These are phyloP conservation scores for Cheilosia pagana DNA, from an alignment of 2,888 invertebrate species.

Conservation along the genomic window DNA sequence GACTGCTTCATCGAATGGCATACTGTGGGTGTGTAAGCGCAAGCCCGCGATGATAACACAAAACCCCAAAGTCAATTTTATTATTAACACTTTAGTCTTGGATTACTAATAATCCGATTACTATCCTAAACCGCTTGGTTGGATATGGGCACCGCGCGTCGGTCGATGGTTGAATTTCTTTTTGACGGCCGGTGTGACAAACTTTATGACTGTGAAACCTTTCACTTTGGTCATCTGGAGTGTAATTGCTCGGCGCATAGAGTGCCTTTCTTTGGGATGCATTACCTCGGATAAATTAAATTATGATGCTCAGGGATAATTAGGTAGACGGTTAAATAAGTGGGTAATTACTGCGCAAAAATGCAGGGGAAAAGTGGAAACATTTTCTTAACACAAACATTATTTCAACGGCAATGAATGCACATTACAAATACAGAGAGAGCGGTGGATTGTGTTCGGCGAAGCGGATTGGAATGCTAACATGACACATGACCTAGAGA, in stretches of 20 bases:
- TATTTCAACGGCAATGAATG: constrained; percentile 16
- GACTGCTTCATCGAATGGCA: constrained; percentile 19
- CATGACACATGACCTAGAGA: constrained; percentile 45
- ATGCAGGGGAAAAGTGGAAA: constrained; percentile 41
- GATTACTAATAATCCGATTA: constrained; percentile 31
- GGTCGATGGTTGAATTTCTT: constrained; percentile 32
- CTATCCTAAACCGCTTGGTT: background rate
- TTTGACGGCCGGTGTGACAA: constrained; percentile 32
- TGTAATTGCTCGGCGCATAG: background rate
- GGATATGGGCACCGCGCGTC: background rate
- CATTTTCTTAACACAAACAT: background rate
- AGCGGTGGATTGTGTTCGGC: constrained; percentile 19
- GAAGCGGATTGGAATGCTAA: constrained; percentile 18
- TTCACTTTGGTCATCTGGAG: constrained; percentile 54
- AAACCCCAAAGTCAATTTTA: constrained; percentile 19
- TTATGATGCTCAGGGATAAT: constrained; percentile 53
- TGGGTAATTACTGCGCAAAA: constrained; percentile 26
- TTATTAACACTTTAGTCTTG: constrained; percentile 9
- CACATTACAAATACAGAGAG: constrained; percentile 1
- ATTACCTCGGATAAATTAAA: constrained; percentile 16
- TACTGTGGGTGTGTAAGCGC: constrained; percentile 39
- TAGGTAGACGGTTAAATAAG: constrained; percentile 49
- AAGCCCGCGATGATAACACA: constrained; percentile 19
- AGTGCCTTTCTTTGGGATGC: constrained; percentile 9
- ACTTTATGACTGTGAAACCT: constrained; percentile 56